These are phyloP conservation scores for Caligus rogercresseyi DNA, from an alignment of 1,140 invertebrate genomes.

Conservation along the genomic window DNA sequence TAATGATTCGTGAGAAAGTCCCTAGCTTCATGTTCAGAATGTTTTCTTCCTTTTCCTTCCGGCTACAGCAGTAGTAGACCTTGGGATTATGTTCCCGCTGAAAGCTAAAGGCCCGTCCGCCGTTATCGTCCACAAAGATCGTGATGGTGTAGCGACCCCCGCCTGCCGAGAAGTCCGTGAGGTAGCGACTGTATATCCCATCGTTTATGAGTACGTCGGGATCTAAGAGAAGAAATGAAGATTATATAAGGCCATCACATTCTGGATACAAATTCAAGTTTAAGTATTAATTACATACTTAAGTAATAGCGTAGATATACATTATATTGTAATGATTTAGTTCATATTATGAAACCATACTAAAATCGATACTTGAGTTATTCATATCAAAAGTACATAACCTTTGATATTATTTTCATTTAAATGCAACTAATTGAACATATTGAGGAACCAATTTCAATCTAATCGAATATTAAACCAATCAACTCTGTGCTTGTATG, in stretches of 20 bases:
- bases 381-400: too few species aligned
- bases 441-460: too few species aligned
- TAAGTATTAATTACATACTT: too few species aligned
- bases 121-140: slow-evolving; percentile 11
- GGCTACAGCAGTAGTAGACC: background rate
- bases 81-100: background rate
- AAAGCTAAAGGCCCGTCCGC: slow-evolving; percentile 11
- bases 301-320: too few species aligned
- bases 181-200: slow-evolving; percentile 7
- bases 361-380: too few species aligned
- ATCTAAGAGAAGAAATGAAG: slow-evolving; percentile 3
- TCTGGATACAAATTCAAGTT: too few species aligned
- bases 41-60: background rate
- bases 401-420: too few species aligned
- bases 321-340: too few species aligned
- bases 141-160: slow-evolving; percentile 13
- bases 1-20: slow-evolving; percentile 9
- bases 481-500: too few species aligned
- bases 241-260: background rate
- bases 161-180: slow-evolving; percentile 4
- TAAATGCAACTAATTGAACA: too few species aligned
- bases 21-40: slow-evolving; percentile 15
- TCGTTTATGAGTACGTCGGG: background rate
- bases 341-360: too few species aligned
- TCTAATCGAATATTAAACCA: too few species aligned